phyloP scores from a whole-genome alignment of 2,113 vertebrate species.

The Falco punctatus region DNA sequence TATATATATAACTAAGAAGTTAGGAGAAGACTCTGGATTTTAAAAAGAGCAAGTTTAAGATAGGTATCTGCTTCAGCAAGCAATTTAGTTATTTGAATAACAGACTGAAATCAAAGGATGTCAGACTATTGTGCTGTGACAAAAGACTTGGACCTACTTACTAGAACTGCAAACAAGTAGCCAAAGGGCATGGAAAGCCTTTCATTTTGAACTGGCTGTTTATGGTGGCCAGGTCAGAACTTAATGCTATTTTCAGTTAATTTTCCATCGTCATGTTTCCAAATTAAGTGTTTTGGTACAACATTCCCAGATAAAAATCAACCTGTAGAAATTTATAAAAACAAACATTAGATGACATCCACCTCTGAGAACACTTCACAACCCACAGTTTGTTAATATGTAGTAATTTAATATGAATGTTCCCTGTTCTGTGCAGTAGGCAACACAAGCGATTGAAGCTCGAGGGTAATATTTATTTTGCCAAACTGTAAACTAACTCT shows the following conservation, averaged over 20 bases:
- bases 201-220: background rate
- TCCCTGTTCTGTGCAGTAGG: background rate
- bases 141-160: background rate
- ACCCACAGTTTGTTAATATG: background rate
- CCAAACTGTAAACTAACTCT: background rate
- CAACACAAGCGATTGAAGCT: background rate
- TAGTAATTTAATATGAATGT: background rate
- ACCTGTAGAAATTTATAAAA: background rate
- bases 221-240: background rate
- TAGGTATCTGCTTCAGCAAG: background rate
- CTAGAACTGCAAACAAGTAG: background rate
- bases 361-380: background rate
- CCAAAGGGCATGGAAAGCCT: background rate
- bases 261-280: background rate
- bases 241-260: background rate
- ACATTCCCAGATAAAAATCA: background rate
- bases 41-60: background rate
- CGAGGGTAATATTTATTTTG: background rate
- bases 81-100: background rate
- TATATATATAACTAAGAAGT: background rate
- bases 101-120: background rate
- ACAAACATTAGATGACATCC: background rate
- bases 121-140: background rate
- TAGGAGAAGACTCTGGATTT: background rate
- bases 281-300: background rate